Evolutionary conservation across 92 coral and sea anemone genomes (phyloP).

Genomic region (Epizoanthus ramosus): DNA sequence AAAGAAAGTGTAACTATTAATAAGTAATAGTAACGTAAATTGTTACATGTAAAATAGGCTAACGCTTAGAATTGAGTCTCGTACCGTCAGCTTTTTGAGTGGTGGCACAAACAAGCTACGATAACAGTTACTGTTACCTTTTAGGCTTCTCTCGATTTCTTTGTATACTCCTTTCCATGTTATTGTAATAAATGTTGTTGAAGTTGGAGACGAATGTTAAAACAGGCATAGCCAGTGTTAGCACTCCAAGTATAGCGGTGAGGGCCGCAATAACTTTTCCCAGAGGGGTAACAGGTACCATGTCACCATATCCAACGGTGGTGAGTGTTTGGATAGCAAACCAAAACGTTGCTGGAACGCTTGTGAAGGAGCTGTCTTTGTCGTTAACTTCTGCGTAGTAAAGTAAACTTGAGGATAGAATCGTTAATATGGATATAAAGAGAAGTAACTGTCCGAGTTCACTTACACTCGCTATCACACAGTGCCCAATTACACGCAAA

Average conservation of each 20-base stretch:
- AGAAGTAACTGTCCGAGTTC: slow-evolving; percentile 75
- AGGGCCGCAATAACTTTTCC: slow-evolving; percentile 82
- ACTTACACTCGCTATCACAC: slow-evolving; percentile 77
- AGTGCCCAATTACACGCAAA: slow-evolving; percentile 83
- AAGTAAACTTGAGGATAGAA: slow-evolving; percentile 72
- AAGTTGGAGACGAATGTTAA: slow-evolving; percentile 86
- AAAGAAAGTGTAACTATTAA: no score
- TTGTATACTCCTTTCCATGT: no score
- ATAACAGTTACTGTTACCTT: no score
- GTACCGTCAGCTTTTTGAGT: no score
- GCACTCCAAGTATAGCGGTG: slow-evolving; percentile 82
- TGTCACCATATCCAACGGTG: slow-evolving; percentile 88
- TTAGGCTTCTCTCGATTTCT: no score
- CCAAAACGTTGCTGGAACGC: slow-evolving; percentile 93
- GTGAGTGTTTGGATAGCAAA: slow-evolving; percentile 83
- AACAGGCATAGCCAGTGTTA: slow-evolving; percentile 83
- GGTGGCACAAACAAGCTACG: no score
- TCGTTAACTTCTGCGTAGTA: slow-evolving; percentile 74
- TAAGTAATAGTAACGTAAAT: no score
- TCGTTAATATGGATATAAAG: slow-evolving; percentile 66
- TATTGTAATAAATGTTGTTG: slow-evolving; percentile 61
- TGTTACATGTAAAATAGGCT: no score
- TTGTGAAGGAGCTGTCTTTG: slow-evolving; percentile 59
- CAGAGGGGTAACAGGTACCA: slow-evolving; percentile 67
- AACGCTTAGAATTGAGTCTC: no score